phyloP scores from a whole-genome alignment of 2,888 invertebrate genomes.

The Tenthredo mesomela region DNA sequence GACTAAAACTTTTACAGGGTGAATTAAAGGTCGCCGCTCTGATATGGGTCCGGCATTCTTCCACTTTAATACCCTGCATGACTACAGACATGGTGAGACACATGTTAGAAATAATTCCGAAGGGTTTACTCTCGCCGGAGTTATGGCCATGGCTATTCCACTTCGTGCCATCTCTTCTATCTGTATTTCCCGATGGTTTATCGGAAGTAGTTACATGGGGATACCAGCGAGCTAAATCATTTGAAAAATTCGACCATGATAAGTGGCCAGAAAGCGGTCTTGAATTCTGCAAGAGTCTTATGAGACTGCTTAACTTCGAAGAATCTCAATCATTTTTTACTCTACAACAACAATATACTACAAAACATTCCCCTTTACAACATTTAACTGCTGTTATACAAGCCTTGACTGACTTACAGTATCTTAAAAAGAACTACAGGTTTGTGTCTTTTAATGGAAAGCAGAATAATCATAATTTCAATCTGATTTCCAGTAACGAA shows the following conservation, averaged over 20 bases:
- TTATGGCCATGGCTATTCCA: conserved; percentile 72
- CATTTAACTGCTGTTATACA: conserved; percentile 66
- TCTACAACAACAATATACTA: conserved; percentile 64
- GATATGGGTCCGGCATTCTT: conserved; percentile 74
- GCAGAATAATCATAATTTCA: conserved; percentile 24
- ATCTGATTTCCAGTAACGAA: neutral
- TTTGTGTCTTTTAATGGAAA: conserved; percentile 46
- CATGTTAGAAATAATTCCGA: conserved; percentile 67
- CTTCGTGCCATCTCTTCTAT: conserved; percentile 70
- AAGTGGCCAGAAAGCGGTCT: conserved; percentile 70
- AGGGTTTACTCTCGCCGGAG: conserved; percentile 59
- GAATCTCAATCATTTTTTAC: conserved; percentile 61
- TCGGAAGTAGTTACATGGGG: conserved; percentile 69
- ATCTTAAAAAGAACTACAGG: conserved; percentile 68
- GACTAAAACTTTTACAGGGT: conserved; percentile 60
- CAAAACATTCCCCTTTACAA: conserved; percentile 66
- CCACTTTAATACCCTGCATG: conserved; percentile 66
- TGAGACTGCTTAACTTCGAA: conserved; percentile 69
- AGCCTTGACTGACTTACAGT: conserved; percentile 68
- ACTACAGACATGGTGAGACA: conserved; percentile 62
- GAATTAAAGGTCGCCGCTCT: conserved; percentile 71
- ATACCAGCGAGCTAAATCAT: conserved; percentile 64
- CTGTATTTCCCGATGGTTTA: conserved; percentile 66
- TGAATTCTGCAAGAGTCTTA: conserved; percentile 74
- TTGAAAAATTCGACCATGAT: conserved; percentile 65